Base-by-base conservation (phyloP, 2,113 vertebrate genomes). In the Puffinus mauretanicus region DNA sequence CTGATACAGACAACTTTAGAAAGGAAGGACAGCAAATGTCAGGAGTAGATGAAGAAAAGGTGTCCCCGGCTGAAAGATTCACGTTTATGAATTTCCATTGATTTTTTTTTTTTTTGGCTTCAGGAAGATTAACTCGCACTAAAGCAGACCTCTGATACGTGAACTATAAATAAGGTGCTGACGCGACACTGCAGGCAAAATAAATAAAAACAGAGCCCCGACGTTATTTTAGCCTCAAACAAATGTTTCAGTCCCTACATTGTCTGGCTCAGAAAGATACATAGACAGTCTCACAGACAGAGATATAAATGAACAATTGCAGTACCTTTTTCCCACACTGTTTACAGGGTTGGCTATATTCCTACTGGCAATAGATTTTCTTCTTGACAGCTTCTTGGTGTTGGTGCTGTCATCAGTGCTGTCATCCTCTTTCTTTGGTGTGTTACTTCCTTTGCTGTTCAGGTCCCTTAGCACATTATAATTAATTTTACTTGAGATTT, bases 401-500 rank as follows among this genome's bases (percentile, higher is more conserved):
- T 90, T 38, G 86, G 75, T 51, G 91, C 94, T 93, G 42, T 97
- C 97, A 62, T 62, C 71, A 19, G 95, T 96, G 85, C 42, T 94
- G 16, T 80, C 47, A 66, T 98, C 98, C 26, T 96, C 97, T 72
- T 96, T 82, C 86, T 76, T 97, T 1, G 98, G 98, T 88, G 98
- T 98, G 94, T 96, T 90, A 25, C 95, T 93, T 19, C 98, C 98
- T 78, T 98, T 98, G 96, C 98, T 93, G 97, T 99, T 98, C 58
- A 99, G 99, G 98, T 98, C 99, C 60, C 98, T 98, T 82, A 99
- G 98, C 65, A 99, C 99, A 47, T 99, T 99, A 84, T 99, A 99
- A 98, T 99, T 99, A 98, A 99, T 99, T 98, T 99, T 99, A 97
- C 98, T 98, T 22, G 99, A 99, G 96, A 99, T 99, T 93, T 97